These are phyloP conservation scores for Oncorhynchus masou DNA, from an alignment of 2,113 vertebrate genomes.

Conservation along the genomic window DNA sequence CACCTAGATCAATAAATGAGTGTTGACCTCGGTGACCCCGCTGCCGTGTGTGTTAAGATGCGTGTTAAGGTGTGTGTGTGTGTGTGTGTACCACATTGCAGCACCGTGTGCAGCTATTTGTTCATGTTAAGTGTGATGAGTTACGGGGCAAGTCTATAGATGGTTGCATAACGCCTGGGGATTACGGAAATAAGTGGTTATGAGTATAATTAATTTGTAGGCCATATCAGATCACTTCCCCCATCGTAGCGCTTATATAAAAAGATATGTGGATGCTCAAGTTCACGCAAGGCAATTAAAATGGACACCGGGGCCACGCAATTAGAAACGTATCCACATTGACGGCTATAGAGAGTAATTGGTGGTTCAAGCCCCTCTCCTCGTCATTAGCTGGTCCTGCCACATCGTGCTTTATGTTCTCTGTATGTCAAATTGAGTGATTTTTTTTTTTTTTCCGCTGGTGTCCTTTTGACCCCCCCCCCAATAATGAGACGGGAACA, in stretches of 20 bases:
- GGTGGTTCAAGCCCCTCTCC: not conserved
- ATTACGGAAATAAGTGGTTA: not conserved
- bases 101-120: not conserved
- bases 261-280: not conserved
- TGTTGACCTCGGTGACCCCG: not conserved
- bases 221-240: no score
- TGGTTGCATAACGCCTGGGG: not conserved
- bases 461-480: not conserved
- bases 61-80: not conserved
- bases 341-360: not conserved
- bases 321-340: not conserved
- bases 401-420: not conserved
- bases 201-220: not conserved
- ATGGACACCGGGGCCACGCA: not conserved
- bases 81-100: not conserved
- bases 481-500: not conserved
- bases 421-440: not conserved
- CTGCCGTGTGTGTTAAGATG: not conserved
- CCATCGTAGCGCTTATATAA: not conserved
- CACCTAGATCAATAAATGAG: conserved; percentile 12
- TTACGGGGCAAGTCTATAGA: not conserved
- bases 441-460: not conserved
- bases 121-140: not conserved
- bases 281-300: not conserved
- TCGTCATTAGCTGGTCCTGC: not conserved